Conservation (phyloP, 2,113 vertebrate species). For the Syngnathus typhle region DNA sequence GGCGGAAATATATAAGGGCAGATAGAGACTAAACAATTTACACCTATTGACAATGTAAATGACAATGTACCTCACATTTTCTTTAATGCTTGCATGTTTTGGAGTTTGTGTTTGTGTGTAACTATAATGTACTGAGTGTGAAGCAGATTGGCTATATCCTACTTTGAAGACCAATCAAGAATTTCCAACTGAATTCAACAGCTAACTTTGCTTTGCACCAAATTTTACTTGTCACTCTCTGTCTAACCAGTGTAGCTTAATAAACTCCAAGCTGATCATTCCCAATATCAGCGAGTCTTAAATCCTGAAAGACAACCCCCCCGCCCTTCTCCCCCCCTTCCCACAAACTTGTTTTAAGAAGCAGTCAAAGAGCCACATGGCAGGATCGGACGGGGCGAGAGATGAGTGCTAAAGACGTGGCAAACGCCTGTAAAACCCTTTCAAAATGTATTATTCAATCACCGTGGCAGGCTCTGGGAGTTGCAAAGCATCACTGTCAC, state of each 20-base stretch:
- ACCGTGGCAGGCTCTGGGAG: constrained; percentile 18
- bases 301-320: not conserved
- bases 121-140: not conserved
- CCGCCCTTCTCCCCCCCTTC: not conserved
- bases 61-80: too few species aligned
- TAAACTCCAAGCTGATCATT: constrained; percentile 10
- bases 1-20: too few species aligned
- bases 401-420: constrained; percentile 16
- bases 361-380: constrained; percentile 21
- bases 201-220: constrained; percentile 41
- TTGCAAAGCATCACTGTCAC: constrained; percentile 44
- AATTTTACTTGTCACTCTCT: constrained; percentile 50
- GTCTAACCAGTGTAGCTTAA: constrained; percentile 25
- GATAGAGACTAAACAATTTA: too few species aligned
- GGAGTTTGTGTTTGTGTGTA: too few species aligned
- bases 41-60: too few species aligned
- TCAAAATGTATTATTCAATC: constrained; percentile 36
- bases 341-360: constrained; percentile 4
- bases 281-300: constrained; percentile 18
- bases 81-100: too few species aligned
- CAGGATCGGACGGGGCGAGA: constrained; percentile 16
- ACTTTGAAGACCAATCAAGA: not conserved
- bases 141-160: not conserved
- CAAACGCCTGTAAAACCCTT: constrained; percentile 27
- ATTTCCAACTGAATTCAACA: constrained; percentile 9